Conservation (phyloP, 2,888 invertebrate genomes). For the Xestia sexstrigata region DNA sequence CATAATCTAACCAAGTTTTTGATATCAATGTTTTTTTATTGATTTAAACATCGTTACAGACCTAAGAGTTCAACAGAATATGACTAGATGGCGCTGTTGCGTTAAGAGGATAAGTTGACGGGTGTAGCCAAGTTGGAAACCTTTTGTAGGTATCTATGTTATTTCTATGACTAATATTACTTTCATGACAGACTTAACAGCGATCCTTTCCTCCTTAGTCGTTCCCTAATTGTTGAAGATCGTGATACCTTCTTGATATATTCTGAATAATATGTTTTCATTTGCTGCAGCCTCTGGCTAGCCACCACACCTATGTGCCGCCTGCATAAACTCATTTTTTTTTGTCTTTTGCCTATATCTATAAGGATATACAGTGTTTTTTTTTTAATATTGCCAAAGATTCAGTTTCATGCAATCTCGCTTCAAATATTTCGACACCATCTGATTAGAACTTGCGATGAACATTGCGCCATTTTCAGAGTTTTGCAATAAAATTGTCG, state of each 20-base stretch:
- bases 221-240: neutral
- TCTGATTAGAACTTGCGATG: neutral
- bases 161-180: neutral
- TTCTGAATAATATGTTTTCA: neutral
- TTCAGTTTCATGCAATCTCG: neutral
- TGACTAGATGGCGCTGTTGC: constrained; percentile 25
- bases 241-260: neutral
- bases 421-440: neutral
- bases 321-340: too few relatives aligned
- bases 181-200: neutral
- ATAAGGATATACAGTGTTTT: neutral
- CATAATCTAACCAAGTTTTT: neutral
- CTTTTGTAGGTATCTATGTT: neutral
- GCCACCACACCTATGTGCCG: too few relatives aligned
- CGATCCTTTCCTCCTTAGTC: neutral
- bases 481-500: neutral
- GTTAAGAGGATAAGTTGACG: too few relatives aligned
- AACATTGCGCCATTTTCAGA: neutral
- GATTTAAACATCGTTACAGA: neutral
- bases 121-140: neutral
- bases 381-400: neutral
- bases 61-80: neutral
- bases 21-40: neutral
- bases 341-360: neutral
- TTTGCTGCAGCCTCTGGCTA: neutral